phyloP scores from a whole-genome alignment of 2,797 vertebrate species.

The Sebastes goodei region DNA sequence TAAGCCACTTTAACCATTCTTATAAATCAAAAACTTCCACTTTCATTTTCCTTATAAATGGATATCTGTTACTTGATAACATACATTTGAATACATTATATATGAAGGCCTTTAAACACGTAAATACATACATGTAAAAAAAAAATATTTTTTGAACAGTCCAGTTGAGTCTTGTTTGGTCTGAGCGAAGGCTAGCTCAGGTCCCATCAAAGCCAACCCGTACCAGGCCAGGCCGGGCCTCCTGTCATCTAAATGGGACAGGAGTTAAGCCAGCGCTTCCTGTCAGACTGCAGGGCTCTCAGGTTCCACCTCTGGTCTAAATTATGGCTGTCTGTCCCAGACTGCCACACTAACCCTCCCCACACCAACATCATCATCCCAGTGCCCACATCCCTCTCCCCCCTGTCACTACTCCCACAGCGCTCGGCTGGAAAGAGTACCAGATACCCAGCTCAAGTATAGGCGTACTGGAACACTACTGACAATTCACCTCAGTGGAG shows the following conservation, averaged over 20 bases:
- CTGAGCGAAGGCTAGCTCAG: background rate
- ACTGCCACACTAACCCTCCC: conserved; percentile 54
- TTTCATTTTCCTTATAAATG: background rate
- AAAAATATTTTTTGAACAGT: background rate
- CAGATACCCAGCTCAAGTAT: conserved; percentile 11
- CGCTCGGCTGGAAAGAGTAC: conserved; percentile 31
- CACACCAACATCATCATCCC: conserved; percentile 29
- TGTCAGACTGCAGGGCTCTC: conserved; percentile 76
- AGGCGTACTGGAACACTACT: background rate
- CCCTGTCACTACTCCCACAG: conserved; percentile 35
- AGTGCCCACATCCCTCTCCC: conserved; percentile 35
- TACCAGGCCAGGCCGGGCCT: conserved; percentile 45
- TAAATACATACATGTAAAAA: background rate
- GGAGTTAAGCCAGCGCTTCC: conserved; percentile 81
- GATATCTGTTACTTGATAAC: background rate
- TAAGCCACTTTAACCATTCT: background rate
- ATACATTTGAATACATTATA: background rate
- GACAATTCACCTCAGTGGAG: background rate
- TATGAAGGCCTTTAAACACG: background rate
- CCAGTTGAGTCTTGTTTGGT: conserved; percentile 7
- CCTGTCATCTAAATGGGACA: conserved; percentile 71
- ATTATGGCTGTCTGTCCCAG: conserved; percentile 74
- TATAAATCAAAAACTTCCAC: background rate
- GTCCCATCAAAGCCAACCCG: conserved; percentile 46
- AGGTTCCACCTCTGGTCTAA: conserved; percentile 81